A percentile compares a stretch with the other conserved stretches of the same genome.
Conservation (phyloP, 2,888 invertebrate genomes). For the Psylliodes chrysocephalus region DNA sequence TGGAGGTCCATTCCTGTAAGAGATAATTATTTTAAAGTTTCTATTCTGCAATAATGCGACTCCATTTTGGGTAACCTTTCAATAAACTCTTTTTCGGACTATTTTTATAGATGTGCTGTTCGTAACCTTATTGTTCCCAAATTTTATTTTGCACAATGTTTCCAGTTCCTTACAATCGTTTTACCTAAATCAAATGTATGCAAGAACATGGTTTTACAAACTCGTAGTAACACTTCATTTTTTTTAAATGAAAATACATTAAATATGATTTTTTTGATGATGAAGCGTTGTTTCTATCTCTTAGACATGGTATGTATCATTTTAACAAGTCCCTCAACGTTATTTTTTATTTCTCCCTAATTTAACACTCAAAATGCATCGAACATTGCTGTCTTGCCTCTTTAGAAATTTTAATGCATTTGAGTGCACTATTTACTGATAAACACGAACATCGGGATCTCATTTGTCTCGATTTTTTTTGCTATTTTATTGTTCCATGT, state of each 20-base stretch:
- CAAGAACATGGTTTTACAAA: constrained; percentile 34
- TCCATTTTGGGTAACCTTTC: constrained; percentile 20
- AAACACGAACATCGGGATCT: constrained; percentile 9
- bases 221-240: constrained; percentile 17
- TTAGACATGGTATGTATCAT: constrained; percentile 2
- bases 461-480: constrained; percentile 2
- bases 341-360: constrained; percentile 10
- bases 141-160: constrained; percentile 6
- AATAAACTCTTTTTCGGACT: neutral
- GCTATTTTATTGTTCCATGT: constrained; percentile 11
- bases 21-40: constrained; percentile 35
- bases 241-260: neutral
- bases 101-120: neutral
- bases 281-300: constrained; percentile 7
- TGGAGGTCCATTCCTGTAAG: constrained; percentile 27
- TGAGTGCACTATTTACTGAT: neutral
- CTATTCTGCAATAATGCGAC: constrained; percentile 33
- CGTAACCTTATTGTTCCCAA: neutral
- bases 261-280: neutral
- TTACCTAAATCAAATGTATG: constrained; percentile 13
- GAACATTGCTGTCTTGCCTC: constrained; percentile 6
- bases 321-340: constrained; percentile 9
- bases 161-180: constrained; percentile 6
- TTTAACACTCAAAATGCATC: constrained; percentile 10
- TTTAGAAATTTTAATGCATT: constrained; percentile 9